Percentiles rank a stretch among this genome's conserved stretches.
These are phyloP conservation scores for Propithecus perrieri DNA, from an alignment of 2,797 vertebrate genomes.

Conservation along the genomic window DNA sequence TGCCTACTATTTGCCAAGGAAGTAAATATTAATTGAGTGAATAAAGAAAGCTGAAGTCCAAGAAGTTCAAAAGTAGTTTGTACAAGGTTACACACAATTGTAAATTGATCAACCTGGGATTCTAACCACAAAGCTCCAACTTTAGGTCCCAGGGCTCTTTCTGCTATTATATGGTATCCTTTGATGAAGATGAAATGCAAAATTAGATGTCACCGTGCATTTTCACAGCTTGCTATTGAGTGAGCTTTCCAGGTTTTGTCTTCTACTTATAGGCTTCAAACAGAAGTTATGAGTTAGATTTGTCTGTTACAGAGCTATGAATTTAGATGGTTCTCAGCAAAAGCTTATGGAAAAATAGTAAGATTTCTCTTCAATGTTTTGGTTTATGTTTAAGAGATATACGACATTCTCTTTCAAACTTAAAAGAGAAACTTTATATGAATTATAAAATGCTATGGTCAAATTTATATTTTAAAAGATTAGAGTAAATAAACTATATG, in stretches of 20 bases:
- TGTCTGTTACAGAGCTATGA: not conserved
- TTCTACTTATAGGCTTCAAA: not conserved
- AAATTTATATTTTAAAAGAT: not conserved
- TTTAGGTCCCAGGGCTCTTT: not conserved
- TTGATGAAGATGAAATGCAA: not conserved
- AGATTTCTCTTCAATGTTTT: not conserved
- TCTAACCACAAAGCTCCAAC: not conserved
- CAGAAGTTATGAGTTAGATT: not conserved
- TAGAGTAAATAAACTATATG: not conserved
- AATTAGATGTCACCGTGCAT: not conserved
- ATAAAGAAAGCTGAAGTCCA: not conserved
- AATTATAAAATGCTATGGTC: not conserved
- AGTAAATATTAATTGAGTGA: not conserved
- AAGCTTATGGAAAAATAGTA: constrained; percentile 42
- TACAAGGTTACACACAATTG: not conserved
- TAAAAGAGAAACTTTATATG: not conserved
- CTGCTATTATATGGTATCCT: not conserved
- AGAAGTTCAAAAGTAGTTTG: not conserved
- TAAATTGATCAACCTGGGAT: not conserved
- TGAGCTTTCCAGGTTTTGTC: not conserved
- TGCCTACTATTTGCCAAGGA: not conserved
- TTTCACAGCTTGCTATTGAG: not conserved
- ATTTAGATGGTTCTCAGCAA: not conserved
- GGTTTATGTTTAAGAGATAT: not conserved
- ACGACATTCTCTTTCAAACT: not conserved